Evolutionary conservation across 2,797 vertebrate genomes (phyloP).

Genomic region (Ara ararauna): DNA sequence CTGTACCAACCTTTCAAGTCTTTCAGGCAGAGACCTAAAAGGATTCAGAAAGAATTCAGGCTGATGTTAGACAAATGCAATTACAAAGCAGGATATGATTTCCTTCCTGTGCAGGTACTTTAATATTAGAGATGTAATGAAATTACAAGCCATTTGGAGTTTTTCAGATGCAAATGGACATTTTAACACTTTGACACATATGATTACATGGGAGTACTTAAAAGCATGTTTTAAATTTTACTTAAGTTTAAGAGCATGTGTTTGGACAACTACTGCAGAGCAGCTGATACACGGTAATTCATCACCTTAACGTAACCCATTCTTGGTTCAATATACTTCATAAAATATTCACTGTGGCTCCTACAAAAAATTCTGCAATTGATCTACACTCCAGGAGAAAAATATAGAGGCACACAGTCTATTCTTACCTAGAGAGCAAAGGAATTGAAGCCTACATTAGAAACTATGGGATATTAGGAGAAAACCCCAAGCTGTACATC

Average conservation of each 20-base stretch:
- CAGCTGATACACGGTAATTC: not conserved
- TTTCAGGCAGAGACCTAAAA: not conserved
- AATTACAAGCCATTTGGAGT: conserved; percentile 6
- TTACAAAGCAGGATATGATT: not conserved
- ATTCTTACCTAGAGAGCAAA: not conserved
- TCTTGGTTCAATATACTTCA: not conserved
- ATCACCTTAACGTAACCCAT: not conserved
- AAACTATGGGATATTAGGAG: not conserved
- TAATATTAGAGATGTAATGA: not conserved
- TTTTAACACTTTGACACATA: not conserved
- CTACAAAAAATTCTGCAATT: not conserved
- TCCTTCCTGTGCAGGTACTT: not conserved
- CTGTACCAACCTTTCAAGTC: not conserved
- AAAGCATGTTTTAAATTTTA: not conserved
- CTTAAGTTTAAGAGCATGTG: conserved; percentile 1
- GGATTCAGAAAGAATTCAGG: not conserved
- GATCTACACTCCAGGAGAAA: not conserved
- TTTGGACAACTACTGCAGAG: not conserved
- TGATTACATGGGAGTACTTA: not conserved
- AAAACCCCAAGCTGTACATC: not conserved
- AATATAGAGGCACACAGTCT: not conserved
- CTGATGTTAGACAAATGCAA: not conserved
- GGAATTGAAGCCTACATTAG: not conserved
- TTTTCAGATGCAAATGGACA: not conserved
- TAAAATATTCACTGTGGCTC: not conserved